Evolutionary conservation across 1,140 invertebrate genomes (phyloP), one percentile per base, ranked within the genome.

Genomic region (Ptiloglossa arizonensis): DNA sequence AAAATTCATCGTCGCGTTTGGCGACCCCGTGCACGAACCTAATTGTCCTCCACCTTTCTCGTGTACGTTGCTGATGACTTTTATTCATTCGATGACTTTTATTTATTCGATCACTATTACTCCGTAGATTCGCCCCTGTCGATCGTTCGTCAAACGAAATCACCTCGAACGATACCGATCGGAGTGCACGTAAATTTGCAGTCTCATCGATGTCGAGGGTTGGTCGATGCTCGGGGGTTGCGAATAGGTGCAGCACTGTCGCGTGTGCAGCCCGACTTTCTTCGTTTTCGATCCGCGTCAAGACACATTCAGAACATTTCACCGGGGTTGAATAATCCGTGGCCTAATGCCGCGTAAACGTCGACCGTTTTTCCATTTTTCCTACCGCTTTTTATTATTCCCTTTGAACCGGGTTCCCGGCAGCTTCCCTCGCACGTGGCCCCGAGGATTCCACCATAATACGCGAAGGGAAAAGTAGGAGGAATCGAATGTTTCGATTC

Each of bases 241-340:
- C 57, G 32, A 41, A 9, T 54, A 56, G 62, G 13, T 76, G 38
- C 63, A 24, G 56, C 71, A 32, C 67, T 72, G 57, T 32, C 27
- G 8, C 41, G 41, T 19, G 52, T 27, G 38, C 29, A 52, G 19
- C 62, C 52, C 29, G 38, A 38, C 46, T 24, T 71, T 35, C 64
- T 27, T 73, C n/a, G 48, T n/a, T 35, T 27, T 44, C 48, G 62
- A 48, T 76, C 50, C 68, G 35, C 69, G 70, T 74, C 64, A 56
- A 67, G 74, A 81, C 59, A 73, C 68, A 78, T 86, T 85, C 46
- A 32, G 82, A 79, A 81, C 71, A 73, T 74, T 82, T 85, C 68
- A 38, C 22, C 32, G 38, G 60, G 66, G 44, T 88, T 88, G 87
- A 89, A 89, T 90, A 90, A 90, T 90, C 87, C 87, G 50, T 74